phyloP scores from a whole-genome alignment of 2,113 vertebrate species.

The Sialia sialis region DNA sequence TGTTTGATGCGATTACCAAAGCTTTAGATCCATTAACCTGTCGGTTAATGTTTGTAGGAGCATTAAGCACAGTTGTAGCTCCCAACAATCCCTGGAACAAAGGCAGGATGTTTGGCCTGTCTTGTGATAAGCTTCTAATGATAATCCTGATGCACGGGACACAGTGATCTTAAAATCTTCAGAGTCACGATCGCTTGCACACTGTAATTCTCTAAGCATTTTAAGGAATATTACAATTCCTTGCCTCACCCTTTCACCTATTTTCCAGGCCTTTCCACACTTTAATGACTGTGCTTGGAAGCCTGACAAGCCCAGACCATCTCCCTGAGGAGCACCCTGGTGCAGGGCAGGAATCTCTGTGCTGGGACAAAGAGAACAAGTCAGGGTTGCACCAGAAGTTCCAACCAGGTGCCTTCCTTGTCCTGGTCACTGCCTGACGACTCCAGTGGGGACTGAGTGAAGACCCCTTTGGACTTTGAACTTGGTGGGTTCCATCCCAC shows the following conservation, averaged over 20 bases:
- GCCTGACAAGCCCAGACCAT: not conserved
- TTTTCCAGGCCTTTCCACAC: not conserved
- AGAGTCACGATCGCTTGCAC: not conserved
- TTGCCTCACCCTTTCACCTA: not conserved
- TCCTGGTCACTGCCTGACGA: not conserved
- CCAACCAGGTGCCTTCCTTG: not conserved
- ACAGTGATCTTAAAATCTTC: not conserved
- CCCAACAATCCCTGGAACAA: not conserved
- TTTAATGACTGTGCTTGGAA: not conserved
- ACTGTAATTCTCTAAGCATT: not conserved
- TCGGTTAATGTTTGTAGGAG: not conserved
- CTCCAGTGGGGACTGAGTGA: not conserved
- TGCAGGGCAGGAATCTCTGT: not conserved
- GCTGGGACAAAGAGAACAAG: not conserved
- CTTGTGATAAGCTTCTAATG: conserved; percentile 1
- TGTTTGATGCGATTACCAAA: not conserved
- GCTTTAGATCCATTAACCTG: not conserved
- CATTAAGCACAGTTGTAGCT: not conserved
- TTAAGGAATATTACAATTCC: not conserved
- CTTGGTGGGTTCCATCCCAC: not conserved
- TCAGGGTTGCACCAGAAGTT: not conserved
- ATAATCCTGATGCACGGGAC: not conserved
- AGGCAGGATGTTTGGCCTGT: conserved; percentile 28
- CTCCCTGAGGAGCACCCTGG: not conserved
- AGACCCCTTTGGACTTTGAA: not conserved